phyloP scores from a whole-genome alignment of 2,113 vertebrate species.

The Oceanodroma tethys region DNA sequence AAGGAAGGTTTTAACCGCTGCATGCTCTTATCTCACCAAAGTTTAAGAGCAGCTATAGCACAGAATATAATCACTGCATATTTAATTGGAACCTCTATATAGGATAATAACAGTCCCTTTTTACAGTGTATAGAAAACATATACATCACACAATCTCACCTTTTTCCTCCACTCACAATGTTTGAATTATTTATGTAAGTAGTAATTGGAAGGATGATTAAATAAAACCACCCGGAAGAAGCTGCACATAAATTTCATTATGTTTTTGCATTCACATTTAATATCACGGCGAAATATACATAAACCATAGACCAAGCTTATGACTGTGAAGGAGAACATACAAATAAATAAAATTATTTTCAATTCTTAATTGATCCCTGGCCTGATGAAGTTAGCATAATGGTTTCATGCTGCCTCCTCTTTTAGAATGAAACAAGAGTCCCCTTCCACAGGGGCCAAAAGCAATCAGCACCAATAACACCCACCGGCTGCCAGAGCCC shows the following conservation, averaged over 20 bases:
- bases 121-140: not conserved
- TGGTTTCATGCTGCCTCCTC: not conserved
- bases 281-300: not conserved
- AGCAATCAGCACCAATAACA: not conserved
- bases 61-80: not conserved
- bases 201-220: slow-evolving; percentile 21
- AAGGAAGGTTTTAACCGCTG: not conserved
- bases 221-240: not conserved
- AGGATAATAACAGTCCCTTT: not conserved
- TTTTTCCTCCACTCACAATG: not conserved
- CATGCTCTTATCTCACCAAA: not conserved
- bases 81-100: not conserved
- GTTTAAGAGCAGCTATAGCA: not conserved
- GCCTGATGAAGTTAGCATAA: not conserved
- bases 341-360: not conserved
- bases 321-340: not conserved
- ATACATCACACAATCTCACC: not conserved
- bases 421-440: not conserved
- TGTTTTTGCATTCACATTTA: not conserved
- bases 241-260: not conserved
- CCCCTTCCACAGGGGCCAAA: not conserved
- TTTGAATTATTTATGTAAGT: slow-evolving; percentile 23
- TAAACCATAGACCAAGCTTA: not conserved
- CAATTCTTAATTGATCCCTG: not conserved
- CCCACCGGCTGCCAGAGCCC: not conserved